Percentiles rank a stretch among this genome's conserved stretches.
Evolutionary conservation across 2,113 vertebrate genomes (phyloP).

Genomic region (Carassius carassius): DNA sequence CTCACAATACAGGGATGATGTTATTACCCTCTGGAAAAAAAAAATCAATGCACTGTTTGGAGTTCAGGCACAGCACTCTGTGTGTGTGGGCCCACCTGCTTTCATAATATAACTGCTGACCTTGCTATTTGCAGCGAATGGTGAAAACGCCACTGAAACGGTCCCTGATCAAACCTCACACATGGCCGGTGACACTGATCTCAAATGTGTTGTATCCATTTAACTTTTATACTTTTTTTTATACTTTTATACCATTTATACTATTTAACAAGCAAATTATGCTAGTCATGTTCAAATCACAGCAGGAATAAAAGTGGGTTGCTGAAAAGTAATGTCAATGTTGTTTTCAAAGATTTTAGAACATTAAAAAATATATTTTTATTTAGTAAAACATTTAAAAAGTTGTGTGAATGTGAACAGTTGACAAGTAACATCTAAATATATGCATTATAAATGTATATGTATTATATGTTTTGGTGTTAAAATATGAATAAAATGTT

Average conservation of each 20-base stretch:
- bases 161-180: constrained; percentile 65
- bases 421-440: too few relatives aligned
- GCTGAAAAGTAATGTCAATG: neutral
- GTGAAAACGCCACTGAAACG: constrained; percentile 60
- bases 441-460: too few relatives aligned
- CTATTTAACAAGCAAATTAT: neutral
- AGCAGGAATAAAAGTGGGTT: neutral
- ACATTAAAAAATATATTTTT: too few relatives aligned
- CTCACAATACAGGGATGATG: constrained; percentile 25
- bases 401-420: too few relatives aligned
- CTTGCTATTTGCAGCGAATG: constrained; percentile 69
- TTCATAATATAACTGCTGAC: constrained; percentile 77
- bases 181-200: neutral
- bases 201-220: neutral
- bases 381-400: too few relatives aligned
- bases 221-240: too few relatives aligned
- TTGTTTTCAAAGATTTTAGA: neutral
- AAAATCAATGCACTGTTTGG: constrained; percentile 73
- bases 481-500: too few relatives aligned
- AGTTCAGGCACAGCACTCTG: constrained; percentile 66
- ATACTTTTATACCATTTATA: too few relatives aligned
- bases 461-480: too few relatives aligned
- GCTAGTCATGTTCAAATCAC: neutral
- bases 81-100: constrained; percentile 68
- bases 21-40: constrained; percentile 55